phyloP scores from a whole-genome alignment of 2,888 invertebrate species.

The Dendrolimus pini region DNA sequence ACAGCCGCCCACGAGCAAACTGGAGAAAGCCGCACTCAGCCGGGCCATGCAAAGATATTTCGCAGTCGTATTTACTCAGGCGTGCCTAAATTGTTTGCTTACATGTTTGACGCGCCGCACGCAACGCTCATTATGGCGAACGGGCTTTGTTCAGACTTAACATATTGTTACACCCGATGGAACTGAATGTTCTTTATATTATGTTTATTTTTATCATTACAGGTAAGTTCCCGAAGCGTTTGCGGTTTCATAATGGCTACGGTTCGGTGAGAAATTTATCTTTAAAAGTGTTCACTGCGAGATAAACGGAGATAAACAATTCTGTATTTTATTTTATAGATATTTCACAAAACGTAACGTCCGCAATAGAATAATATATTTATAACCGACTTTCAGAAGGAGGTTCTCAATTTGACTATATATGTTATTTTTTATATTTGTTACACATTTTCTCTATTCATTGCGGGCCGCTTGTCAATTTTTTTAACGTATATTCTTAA shows the following conservation, averaged over 20 bases:
- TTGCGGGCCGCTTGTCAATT: too few species aligned
- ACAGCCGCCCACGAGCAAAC: slow-evolving; percentile 52
- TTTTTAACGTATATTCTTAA: too few species aligned
- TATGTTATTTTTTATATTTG: too few species aligned
- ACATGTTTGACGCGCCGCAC: slow-evolving; percentile 74
- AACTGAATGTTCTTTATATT: slow-evolving; percentile 61
- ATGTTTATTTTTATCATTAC: slow-evolving; percentile 69
- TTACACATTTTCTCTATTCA: too few species aligned
- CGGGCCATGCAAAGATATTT: slow-evolving; percentile 68
- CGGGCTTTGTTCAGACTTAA: slow-evolving; percentile 70
- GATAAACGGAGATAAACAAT: slow-evolving; percentile 4
- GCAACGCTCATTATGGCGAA: slow-evolving; percentile 72
- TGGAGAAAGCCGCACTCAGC: slow-evolving; percentile 57
- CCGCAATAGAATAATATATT: too few species aligned
- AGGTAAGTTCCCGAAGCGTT: slow-evolving; percentile 60
- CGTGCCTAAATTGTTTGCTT: slow-evolving; percentile 75
- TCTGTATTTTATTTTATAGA: too few species aligned
- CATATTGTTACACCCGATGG: slow-evolving; percentile 67
- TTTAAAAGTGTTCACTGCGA: slow-evolving; percentile 40
- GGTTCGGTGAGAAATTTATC: slow-evolving; percentile 50
- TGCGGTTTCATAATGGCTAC: slow-evolving; percentile 48
- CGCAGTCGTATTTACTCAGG: slow-evolving; percentile 73
- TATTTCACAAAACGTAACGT: too few species aligned
- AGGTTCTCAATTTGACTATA: too few species aligned
- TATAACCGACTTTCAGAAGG: too few species aligned